Percentiles rank a stretch among this genome's conserved stretches.
Conservation (phyloP, 2,888 invertebrate genomes). For the Ophioninae sp. region DNA sequence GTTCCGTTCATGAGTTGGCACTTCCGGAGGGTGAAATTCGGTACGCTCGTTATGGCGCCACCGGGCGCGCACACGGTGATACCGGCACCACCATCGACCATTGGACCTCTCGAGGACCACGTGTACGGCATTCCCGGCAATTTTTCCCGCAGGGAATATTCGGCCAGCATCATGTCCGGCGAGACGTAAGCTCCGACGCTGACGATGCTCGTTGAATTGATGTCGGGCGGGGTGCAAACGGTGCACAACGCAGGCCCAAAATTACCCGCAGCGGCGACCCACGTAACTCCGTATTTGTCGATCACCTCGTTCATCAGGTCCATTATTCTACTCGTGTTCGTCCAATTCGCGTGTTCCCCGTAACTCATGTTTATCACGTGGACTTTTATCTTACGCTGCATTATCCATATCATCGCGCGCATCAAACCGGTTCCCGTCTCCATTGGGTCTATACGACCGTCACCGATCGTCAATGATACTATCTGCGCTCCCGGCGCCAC, state of each 20-base stretch:
- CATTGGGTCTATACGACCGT: conserved; percentile 95
- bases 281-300: conserved; percentile 94
- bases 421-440: conserved; percentile 97
- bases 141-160: conserved; percentile 94
- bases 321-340: conserved; percentile 93
- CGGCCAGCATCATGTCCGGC: conserved; percentile 98
- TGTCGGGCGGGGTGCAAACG: conserved; percentile 94
- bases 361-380: conserved; percentile 99
- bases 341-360: conserved; percentile 97
- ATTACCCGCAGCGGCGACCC: conserved; percentile 98
- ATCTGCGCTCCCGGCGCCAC: conserved; percentile 98
- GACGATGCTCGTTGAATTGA: conserved; percentile 91
- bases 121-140: conserved; percentile 94
- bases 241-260: conserved; percentile 95
- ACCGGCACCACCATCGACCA: conserved; percentile 93
- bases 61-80: conserved; percentile 96
- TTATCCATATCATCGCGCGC: conserved; percentile 94
- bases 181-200: conserved; percentile 99
- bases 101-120: conserved; percentile 95
- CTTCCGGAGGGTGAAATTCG: conserved; percentile 91
- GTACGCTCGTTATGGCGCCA: conserved; percentile 96
- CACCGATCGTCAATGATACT: conserved; percentile 96
- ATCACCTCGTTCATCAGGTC: conserved; percentile 93
- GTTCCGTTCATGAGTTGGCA: conserved; percentile 98
- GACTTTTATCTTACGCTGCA: conserved; percentile 85